Evolutionary conservation across 2,888 invertebrate species (phyloP).

Genomic region (Phortica magna): DNA sequence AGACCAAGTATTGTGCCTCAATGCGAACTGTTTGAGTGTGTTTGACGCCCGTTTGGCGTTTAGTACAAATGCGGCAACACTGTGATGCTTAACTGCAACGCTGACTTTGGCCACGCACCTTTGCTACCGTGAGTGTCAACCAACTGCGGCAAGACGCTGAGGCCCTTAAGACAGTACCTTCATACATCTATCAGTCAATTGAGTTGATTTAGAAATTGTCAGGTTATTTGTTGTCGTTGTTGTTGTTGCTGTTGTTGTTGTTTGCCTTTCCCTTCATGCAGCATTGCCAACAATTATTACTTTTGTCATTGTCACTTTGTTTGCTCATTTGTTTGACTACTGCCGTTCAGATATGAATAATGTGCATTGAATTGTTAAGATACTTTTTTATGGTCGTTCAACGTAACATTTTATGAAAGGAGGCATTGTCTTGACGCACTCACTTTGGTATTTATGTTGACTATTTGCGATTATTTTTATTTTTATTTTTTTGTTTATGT

Average conservation of each 20-base stretch:
- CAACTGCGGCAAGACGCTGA: neutral
- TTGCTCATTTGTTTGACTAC: neutral
- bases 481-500: neutral
- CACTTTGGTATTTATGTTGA: neutral
- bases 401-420: neutral
- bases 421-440: neutral
- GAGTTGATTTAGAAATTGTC: neutral
- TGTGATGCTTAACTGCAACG: slow-evolving; percentile 26
- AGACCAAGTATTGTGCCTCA: neutral
- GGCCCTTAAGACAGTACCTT: neutral
- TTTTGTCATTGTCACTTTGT: slow-evolving; percentile 6
- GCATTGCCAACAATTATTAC: slow-evolving; percentile 10
- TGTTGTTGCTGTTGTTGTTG: neutral
- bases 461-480: neutral
- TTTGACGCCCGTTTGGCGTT: slow-evolving; percentile 18
- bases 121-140: slow-evolving; percentile 1
- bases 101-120: slow-evolving; percentile 19
- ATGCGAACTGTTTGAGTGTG: neutral
- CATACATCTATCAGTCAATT: neutral
- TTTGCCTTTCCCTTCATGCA: neutral
- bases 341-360: slow-evolving; percentile 15
- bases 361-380: slow-evolving; percentile 18
- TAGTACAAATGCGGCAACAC: slow-evolving; percentile 1
- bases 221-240: no score
- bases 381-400: neutral